A percentile compares a stretch with the other conserved stretches of the same genome.
Conservation (phyloP, 2,888 invertebrate genomes). For the Plebejus anna region DNA sequence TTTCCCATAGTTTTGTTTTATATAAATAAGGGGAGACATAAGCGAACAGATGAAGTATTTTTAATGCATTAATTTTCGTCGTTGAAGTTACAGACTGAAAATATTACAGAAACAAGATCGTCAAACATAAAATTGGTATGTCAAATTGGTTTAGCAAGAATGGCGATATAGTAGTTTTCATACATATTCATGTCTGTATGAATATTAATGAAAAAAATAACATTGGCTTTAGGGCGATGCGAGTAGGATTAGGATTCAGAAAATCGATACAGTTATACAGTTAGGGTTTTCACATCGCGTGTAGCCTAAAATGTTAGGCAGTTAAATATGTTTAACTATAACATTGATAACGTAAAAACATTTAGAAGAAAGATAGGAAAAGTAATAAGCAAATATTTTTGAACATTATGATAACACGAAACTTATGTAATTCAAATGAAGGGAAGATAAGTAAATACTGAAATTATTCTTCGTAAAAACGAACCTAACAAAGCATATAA, state of each 20-base stretch:
- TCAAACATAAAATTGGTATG: background rate
- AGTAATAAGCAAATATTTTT: conserved; percentile 1
- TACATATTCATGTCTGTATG: background rate
- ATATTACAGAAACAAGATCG: background rate
- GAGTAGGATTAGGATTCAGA: background rate
- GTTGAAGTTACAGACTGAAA: background rate
- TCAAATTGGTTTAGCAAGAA: background rate
- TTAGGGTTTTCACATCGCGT: conserved; percentile 7
- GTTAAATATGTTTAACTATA: background rate
- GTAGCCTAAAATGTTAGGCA: background rate
- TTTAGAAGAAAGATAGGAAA: background rate
- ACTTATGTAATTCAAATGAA: background rate
- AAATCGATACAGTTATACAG: background rate
- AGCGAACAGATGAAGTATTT: background rate
- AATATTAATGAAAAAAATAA: conserved; percentile 13
- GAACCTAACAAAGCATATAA: background rate
- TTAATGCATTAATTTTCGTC: background rate
- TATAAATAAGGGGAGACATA: background rate
- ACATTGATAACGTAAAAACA: conserved; percentile 11
- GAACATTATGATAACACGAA: background rate
- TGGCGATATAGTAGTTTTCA: background rate
- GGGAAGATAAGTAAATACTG: background rate
- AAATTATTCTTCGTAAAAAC: background rate
- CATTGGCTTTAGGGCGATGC: background rate
- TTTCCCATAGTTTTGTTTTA: background rate